These are phyloP conservation scores for Scaeva pyrastri DNA, from an alignment of 2,888 invertebrate genomes.

Conservation along the genomic window DNA sequence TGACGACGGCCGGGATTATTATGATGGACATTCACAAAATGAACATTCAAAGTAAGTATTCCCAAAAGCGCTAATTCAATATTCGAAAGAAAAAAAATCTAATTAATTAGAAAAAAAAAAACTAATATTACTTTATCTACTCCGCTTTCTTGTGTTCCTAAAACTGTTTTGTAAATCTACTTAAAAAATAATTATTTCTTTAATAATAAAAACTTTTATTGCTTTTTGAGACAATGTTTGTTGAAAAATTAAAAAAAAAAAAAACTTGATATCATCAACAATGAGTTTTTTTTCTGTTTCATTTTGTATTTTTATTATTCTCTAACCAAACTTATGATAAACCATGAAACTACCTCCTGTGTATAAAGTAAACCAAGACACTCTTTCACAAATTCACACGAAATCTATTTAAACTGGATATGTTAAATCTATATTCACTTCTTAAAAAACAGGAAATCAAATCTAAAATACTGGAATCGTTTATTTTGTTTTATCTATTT, in stretches of 20 bases:
- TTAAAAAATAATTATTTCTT: constrained; percentile 35
- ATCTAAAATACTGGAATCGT: neutral
- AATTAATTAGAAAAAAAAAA: neutral
- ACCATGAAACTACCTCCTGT: constrained; percentile 41
- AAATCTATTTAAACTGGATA: constrained; percentile 39
- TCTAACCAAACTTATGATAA: constrained; percentile 51
- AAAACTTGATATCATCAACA: constrained; percentile 32
- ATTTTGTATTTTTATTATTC: constrained; percentile 37
- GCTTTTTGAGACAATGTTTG: constrained; percentile 56
- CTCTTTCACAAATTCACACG: constrained; percentile 48
- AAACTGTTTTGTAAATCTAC: constrained; percentile 30
- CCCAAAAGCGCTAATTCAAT: constrained; percentile 3
- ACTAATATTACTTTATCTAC: constrained; percentile 29
- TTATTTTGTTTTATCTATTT: constrained; percentile 67
- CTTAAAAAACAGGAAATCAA: neutral
- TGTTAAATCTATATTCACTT: constrained; percentile 6
- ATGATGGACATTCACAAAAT: constrained; percentile 79
- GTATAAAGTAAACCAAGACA: constrained; percentile 49
- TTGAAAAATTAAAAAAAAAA: too few species aligned
- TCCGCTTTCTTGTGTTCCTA: constrained; percentile 54
- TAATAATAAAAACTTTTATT: constrained; percentile 15
- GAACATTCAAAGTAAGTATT: constrained; percentile 79
- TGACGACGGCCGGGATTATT: constrained; percentile 79
- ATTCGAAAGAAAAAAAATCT: neutral
- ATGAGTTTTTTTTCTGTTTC: constrained; percentile 42